phyloP scores from a whole-genome alignment of 2,113 vertebrate species.

The Poecile atricapillus region DNA sequence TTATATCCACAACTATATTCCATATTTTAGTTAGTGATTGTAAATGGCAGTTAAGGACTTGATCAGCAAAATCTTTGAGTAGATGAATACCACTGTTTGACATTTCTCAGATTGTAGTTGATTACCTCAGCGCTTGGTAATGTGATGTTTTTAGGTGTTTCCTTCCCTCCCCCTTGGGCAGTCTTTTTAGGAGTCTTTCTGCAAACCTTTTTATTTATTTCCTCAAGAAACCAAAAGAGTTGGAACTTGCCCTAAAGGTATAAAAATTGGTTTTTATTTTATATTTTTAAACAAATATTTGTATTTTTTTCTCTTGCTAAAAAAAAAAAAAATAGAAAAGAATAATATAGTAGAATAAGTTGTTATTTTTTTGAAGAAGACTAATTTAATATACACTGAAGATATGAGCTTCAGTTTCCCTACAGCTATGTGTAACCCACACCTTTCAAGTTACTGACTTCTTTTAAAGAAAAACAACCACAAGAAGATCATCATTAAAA shows the following conservation, averaged over 20 bases:
- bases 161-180: constrained; percentile 29
- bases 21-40: constrained; percentile 64
- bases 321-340: background rate
- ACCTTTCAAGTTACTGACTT: constrained; percentile 33
- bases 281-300: background rate
- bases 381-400: background rate
- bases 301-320: background rate
- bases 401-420: background rate
- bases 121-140: constrained; percentile 53
- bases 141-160: constrained; percentile 52
- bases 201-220: constrained; percentile 3
- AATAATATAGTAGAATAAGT: background rate
- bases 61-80: constrained; percentile 56
- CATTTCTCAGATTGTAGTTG: constrained; percentile 68
- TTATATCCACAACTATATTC: constrained; percentile 54
- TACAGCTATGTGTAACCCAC: background rate
- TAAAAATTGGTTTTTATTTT: background rate
- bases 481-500: constrained; percentile 31
- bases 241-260: background rate
- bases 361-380: background rate
- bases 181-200: constrained; percentile 22
- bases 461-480: constrained; percentile 27
- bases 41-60: constrained; percentile 63
- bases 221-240: background rate
- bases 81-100: constrained; percentile 63